Evolutionary conservation across 2,888 invertebrate species (phyloP).

Genomic region (Mellilla xanthometata): DNA sequence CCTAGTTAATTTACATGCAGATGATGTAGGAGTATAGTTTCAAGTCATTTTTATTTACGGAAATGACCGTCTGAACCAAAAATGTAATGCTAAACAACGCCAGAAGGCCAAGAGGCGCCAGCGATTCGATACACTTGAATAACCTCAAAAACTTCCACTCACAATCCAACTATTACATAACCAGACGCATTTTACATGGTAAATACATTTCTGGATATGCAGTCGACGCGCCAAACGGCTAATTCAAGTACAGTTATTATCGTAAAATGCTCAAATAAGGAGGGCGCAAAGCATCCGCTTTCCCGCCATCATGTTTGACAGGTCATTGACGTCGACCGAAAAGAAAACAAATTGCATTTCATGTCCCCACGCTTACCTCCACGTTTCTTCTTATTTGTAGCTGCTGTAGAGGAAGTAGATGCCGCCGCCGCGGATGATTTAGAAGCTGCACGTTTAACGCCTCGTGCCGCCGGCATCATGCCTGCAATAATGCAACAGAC

Average conservation of each 20-base stretch:
- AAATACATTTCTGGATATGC: slow-evolving; percentile 19
- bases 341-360: slow-evolving; percentile 73
- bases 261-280: slow-evolving; percentile 37
- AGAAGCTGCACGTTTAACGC: slow-evolving; percentile 76
- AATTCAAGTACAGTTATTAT: slow-evolving; percentile 32
- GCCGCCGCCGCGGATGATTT: slow-evolving; percentile 62
- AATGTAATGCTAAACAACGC: slow-evolving; percentile 26
- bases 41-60: slow-evolving; percentile 34
- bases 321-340: slow-evolving; percentile 79
- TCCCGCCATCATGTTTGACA: slow-evolving; percentile 80
- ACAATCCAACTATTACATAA: slow-evolving; percentile 27
- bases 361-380: slow-evolving; percentile 60
- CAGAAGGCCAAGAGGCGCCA: neutral
- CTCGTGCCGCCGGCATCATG: slow-evolving; percentile 79
- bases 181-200: slow-evolving; percentile 22
- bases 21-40: slow-evolving; percentile 21
- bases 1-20: slow-evolving; percentile 2
- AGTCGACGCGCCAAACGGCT: slow-evolving; percentile 7
- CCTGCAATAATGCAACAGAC: slow-evolving; percentile 76
- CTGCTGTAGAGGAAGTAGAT: slow-evolving; percentile 56
- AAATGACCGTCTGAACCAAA: slow-evolving; percentile 23
- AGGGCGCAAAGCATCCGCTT: slow-evolving; percentile 39
- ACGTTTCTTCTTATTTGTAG: slow-evolving; percentile 79
- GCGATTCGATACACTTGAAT: slow-evolving; percentile 21
- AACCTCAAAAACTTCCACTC: slow-evolving; percentile 38